A percentile compares a stretch with the other conserved stretches of the same genome.
Evolutionary conservation across 2,888 invertebrate species (phyloP).

Genomic region (Melanostoma scalare): DNA sequence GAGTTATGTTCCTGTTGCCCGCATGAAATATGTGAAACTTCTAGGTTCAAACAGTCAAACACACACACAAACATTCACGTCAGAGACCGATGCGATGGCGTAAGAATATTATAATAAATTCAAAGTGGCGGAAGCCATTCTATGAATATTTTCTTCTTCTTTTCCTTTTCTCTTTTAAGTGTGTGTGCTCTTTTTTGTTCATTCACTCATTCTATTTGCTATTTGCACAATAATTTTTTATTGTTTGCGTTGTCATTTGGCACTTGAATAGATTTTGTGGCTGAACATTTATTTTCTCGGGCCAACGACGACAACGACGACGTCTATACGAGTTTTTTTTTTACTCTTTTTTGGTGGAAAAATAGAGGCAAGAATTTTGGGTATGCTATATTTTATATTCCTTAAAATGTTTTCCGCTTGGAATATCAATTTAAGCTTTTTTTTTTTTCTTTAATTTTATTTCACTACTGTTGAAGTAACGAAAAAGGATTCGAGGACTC

Average conservation of each 20-base stretch:
- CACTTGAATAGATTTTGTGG: slow-evolving; percentile 72
- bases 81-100: slow-evolving; percentile 19
- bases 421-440: slow-evolving; percentile 55
- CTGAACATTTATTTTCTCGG: slow-evolving; percentile 62
- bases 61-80: slow-evolving; percentile 1
- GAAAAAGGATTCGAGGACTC: slow-evolving; percentile 62
- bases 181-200: slow-evolving; percentile 45
- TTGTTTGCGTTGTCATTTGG: slow-evolving; percentile 72
- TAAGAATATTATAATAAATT: slow-evolving; percentile 65
- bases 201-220: slow-evolving; percentile 65
- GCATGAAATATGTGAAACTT: slow-evolving; percentile 61
- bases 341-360: slow-evolving; percentile 9
- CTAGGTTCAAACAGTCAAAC: slow-evolving; percentile 16
- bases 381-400: slow-evolving; percentile 24
- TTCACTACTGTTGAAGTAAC: slow-evolving; percentile 36
- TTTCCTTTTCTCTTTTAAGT: background rate
- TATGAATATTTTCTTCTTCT: background rate
- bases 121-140: slow-evolving; percentile 65
- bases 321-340: background rate
- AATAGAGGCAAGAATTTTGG: slow-evolving; percentile 49
- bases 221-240: slow-evolving; percentile 72
- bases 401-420: slow-evolving; percentile 60
- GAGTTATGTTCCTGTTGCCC: background rate
- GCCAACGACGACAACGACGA: background rate
- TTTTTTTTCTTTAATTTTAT: slow-evolving; percentile 4